A percentile compares a stretch with the other conserved stretches of the same genome.
phyloP scores from a whole-genome alignment of 2,888 invertebrate genomes.

The Axea sp. region DNA sequence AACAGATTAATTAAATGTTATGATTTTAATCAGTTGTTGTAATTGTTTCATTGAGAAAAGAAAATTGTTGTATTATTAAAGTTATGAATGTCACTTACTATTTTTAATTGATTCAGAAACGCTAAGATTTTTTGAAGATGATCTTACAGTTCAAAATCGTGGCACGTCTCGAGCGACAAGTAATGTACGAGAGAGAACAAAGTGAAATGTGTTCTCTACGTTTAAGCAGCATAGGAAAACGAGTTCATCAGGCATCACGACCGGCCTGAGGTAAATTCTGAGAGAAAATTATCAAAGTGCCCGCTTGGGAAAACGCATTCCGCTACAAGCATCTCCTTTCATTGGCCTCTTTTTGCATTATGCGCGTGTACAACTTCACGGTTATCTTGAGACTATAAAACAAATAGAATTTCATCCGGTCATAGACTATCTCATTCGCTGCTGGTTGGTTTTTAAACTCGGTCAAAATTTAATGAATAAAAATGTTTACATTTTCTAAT shows the following conservation, averaged over 20 bases:
- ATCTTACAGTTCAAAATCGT: slow-evolving; percentile 27
- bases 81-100: too few relatives aligned
- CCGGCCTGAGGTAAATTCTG: slow-evolving; percentile 35
- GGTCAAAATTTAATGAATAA: too few relatives aligned
- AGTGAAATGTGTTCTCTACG: slow-evolving; percentile 51
- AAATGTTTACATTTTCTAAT: too few relatives aligned
- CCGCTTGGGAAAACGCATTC: slow-evolving; percentile 53
- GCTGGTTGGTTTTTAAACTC: background rate
- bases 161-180: slow-evolving; percentile 33
- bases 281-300: slow-evolving; percentile 59
- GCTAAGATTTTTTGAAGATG: too few relatives aligned
- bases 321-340: slow-evolving; percentile 38
- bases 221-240: slow-evolving; percentile 32
- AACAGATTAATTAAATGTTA: too few relatives aligned
- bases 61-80: too few relatives aligned
- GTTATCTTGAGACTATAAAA: slow-evolving; percentile 45
- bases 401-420: slow-evolving; percentile 39
- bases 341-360: slow-evolving; percentile 38
- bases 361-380: slow-evolving; percentile 32
- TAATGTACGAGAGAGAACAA: slow-evolving; percentile 45
- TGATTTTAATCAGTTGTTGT: too few relatives aligned
- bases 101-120: too few relatives aligned
- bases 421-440: slow-evolving; percentile 3
- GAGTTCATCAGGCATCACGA: slow-evolving; percentile 40
- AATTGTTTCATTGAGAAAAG: too few relatives aligned